Evolutionary conservation across 2,113 vertebrate species (phyloP), one percentile per base, ranked within the genome.

Genomic region (Ctenodactylus gundi): DNA sequence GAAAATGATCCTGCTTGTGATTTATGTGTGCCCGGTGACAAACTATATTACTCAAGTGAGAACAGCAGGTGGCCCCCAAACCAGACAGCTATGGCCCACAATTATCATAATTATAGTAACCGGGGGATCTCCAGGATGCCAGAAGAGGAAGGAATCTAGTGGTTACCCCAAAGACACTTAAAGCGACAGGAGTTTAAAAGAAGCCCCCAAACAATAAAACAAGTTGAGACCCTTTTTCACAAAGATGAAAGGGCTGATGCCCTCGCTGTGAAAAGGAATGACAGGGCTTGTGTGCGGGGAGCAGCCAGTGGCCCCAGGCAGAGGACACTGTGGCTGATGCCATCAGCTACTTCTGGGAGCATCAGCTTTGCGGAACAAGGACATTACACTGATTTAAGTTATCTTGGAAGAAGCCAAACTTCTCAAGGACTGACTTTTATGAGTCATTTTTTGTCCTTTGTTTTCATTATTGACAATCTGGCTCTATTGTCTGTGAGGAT

Each of bases 401-500:
- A 73, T 76, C 88, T 91, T 94, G 65, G 13, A 93, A 94, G 93
- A 94, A 85, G 95, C 93, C 44, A 36, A 62, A 55, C 58, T 96
- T 96, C 94, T 97, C 89, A 70, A n/a, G 83, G 94, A 70, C 92
- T 95, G 86, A 76, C 93, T 95, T 96, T 68, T 89, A 87, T 94
- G 96, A 93, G 76, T 96, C 90, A 97, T 58, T 97, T 97, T 97
- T 97, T 92, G 85, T 93, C 73, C 72, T 84, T 97, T 96, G 96
- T 97, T 98, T 98, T 75, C 96, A 75, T 68, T 86, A 93, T 51
- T 2, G 25, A 87, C 89, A 96, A 90, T 95, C 96, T 97, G 96
- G 93, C 95, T 94, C 31, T 92, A 96, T 96, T 97, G 95, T 98
- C 96, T 98, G 85, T 88, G 93, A 94, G 0, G 4, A 97, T 97